These are phyloP conservation scores for Tenualosa thibaudeaui DNA, from an alignment of 2,797 vertebrate genomes.

Conservation along the genomic window DNA sequence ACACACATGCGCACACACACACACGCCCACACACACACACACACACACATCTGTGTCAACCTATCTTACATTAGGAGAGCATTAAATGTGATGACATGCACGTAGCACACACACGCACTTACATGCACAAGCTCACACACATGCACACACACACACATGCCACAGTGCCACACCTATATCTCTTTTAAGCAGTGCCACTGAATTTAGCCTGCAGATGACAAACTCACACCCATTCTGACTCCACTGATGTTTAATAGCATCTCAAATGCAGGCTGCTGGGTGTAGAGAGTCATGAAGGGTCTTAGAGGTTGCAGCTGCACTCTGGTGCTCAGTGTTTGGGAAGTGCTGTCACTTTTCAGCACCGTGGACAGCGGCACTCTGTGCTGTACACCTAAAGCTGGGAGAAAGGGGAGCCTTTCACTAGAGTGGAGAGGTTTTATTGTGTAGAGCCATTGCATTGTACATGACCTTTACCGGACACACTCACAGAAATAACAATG, in stretches of 20 bases:
- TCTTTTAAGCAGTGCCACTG: not conserved
- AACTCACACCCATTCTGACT: not conserved
- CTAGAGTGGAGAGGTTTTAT: not conserved
- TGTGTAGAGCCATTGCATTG: not conserved
- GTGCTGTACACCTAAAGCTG: not conserved
- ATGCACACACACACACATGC: no score
- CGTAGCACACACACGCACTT: no score
- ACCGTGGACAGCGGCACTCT: not conserved
- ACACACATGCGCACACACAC: not conserved
- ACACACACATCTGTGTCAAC: not conserved
- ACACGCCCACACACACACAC: not conserved
- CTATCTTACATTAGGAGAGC: no score
- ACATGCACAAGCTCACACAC: no score
- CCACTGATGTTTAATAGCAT: not conserved
- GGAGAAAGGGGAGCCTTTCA: not conserved
- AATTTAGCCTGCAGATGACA: not conserved
- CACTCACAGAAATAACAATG: not conserved
- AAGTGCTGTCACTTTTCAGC: not conserved
- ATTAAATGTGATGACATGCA: no score
- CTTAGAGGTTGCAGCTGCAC: no score
- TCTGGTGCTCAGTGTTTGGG: not conserved
- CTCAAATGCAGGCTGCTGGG: no score
- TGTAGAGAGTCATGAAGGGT: no score
- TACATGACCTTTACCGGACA: no score
- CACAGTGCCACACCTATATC: not conserved